Evolutionary conservation across 2,888 invertebrate genomes (phyloP).

Genomic region (Drosophila paramelanica): DNA sequence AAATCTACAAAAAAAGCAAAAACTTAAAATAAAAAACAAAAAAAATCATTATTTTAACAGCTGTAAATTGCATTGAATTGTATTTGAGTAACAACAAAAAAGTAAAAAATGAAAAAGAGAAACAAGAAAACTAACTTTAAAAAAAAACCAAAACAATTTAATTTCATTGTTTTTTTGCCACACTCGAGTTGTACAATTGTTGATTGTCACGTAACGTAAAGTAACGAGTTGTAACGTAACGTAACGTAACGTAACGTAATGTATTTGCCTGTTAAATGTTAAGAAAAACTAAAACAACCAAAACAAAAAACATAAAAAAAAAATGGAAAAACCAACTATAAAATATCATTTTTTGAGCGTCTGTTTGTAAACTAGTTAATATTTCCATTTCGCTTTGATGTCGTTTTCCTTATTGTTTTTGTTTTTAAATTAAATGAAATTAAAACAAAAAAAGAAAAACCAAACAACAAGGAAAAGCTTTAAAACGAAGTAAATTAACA

Average conservation of each 20-base stretch:
- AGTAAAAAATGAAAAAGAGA: not conserved
- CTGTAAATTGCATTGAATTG: slow-evolving; percentile 27
- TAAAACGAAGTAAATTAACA: not conserved
- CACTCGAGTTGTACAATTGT: slow-evolving; percentile 26
- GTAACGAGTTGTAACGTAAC: slow-evolving; percentile 22
- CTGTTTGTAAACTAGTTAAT: slow-evolving; percentile 19
- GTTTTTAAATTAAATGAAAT: not conserved
- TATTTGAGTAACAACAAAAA: slow-evolving; percentile 4
- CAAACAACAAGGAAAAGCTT: slow-evolving; percentile 21
- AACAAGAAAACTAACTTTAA: not conserved
- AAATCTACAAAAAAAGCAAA: not conserved
- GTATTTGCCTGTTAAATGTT: slow-evolving; percentile 31
- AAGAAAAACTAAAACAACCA: slow-evolving; percentile 3
- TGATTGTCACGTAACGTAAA: slow-evolving; percentile 30
- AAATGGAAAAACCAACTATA: not conserved
- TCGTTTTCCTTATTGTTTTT: slow-evolving; percentile 11
- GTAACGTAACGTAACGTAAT: slow-evolving; percentile 33
- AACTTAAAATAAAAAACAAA: not conserved
- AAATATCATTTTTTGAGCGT: not conserved
- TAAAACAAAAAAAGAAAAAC: not conserved
- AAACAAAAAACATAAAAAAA: slow-evolving; percentile 19
- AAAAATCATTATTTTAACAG: not conserved
- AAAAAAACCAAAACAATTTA: not conserved
- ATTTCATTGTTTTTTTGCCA: slow-evolving; percentile 9
- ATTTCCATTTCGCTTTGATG: slow-evolving; percentile 14